Evolutionary conservation across 1,140 invertebrate species (phyloP).

Genomic region (Drosophila prosaltans): DNA sequence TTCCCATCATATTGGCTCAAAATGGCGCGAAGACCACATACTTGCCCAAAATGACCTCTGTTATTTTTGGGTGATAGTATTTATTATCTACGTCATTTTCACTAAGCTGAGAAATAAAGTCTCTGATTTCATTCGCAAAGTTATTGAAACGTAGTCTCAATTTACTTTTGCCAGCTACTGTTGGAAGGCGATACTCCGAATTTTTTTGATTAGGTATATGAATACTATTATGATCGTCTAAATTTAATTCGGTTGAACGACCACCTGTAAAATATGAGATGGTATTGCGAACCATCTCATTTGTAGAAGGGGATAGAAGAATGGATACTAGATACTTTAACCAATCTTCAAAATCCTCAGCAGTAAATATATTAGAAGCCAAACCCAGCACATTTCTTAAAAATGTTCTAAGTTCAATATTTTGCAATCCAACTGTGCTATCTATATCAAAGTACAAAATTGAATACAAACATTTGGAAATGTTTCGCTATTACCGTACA

Average conservation of each 20-base stretch:
- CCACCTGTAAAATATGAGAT: too few relatives aligned
- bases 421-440: neutral
- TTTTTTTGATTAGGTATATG: neutral
- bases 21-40: neutral
- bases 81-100: too few relatives aligned
- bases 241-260: too few relatives aligned
- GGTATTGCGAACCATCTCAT: too few relatives aligned
- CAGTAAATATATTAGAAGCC: neutral
- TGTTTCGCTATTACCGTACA: neutral
- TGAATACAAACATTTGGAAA: neutral
- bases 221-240: neutral
- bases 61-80: neutral
- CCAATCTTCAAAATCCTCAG: neutral
- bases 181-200: neutral
- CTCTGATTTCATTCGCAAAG: neutral
- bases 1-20: too few relatives aligned
- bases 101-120: neutral
- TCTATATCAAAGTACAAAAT: constrained; percentile 1
- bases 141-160: neutral
- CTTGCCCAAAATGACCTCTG: neutral
- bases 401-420: neutral
- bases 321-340: neutral
- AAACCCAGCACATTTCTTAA: neutral
- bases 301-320: neutral
- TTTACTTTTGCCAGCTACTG: neutral